These are phyloP conservation scores for Rhinopithecus roxellana DNA, from an alignment of 2,113 vertebrate species.

Conservation along the genomic window DNA sequence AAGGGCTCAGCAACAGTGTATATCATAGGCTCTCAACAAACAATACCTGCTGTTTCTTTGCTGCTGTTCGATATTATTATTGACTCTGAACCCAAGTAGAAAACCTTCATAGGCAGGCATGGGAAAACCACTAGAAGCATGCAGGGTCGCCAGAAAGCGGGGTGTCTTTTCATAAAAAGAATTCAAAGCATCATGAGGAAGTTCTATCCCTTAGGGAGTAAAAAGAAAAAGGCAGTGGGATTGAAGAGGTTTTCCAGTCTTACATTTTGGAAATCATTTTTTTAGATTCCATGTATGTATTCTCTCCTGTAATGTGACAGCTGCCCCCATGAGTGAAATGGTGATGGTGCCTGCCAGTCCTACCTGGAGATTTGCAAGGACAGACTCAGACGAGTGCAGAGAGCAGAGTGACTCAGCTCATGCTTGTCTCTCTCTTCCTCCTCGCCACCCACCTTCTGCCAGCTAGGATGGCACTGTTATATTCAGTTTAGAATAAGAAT, in stretches of 20 bases:
- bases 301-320: neutral
- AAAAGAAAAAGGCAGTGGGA: neutral
- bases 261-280: neutral
- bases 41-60: neutral
- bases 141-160: neutral
- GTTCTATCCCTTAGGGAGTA: neutral
- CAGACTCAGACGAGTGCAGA: neutral
- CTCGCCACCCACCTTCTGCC: neutral
- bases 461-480: neutral
- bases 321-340: neutral
- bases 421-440: neutral
- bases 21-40: neutral
- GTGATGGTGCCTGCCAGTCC: accelerated
- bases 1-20: neutral
- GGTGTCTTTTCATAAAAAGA: neutral
- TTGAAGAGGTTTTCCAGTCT: neutral
- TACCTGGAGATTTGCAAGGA: neutral
- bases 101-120: neutral
- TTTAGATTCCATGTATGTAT: neutral
- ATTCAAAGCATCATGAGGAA: neutral
- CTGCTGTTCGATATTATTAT: neutral
- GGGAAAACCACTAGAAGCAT: neutral
- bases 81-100: neutral
- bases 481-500: neutral
- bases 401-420: neutral